Percentiles rank a stretch among this genome's conserved stretches.
These are phyloP conservation scores for Heterotilapia buettikoferi DNA, from an alignment of 2,113 vertebrate genomes.

Conservation along the genomic window DNA sequence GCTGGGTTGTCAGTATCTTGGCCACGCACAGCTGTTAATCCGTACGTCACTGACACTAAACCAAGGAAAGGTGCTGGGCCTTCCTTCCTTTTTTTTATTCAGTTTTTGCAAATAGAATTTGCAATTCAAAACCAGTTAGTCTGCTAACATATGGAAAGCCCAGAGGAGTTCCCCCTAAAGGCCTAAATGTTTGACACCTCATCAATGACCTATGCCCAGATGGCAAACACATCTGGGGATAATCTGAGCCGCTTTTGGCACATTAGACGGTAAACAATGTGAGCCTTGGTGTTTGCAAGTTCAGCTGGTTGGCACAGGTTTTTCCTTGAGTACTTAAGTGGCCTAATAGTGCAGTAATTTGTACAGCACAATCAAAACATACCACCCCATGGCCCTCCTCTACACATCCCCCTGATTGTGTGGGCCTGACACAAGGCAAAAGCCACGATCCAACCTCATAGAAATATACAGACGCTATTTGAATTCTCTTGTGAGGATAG, in stretches of 20 bases:
- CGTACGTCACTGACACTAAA: background rate
- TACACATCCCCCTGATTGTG: fast-evolving
- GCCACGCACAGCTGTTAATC: background rate
- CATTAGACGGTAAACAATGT: background rate
- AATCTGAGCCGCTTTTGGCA: fast-evolving
- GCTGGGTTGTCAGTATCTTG: background rate
- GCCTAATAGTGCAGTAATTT: background rate
- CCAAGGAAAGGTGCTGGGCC: background rate
- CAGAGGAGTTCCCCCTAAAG: background rate
- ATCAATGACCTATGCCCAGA: background rate
- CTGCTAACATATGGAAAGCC: background rate
- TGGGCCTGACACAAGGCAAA: background rate
- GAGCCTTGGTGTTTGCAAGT: background rate
- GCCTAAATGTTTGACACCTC: background rate
- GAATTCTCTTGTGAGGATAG: background rate
- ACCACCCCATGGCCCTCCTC: background rate
- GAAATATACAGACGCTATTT: background rate
- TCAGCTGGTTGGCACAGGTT: background rate
- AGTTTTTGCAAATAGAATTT: background rate
- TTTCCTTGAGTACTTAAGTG: background rate
- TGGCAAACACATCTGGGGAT: background rate
- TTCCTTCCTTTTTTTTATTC: background rate
- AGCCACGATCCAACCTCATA: background rate
- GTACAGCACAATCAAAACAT: background rate
- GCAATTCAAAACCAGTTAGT: background rate